A percentile compares a stretch with the other conserved stretches of the same genome.
Conservation (phyloP, 2,797 vertebrate genomes). For the Gymnopithys bicolor region DNA sequence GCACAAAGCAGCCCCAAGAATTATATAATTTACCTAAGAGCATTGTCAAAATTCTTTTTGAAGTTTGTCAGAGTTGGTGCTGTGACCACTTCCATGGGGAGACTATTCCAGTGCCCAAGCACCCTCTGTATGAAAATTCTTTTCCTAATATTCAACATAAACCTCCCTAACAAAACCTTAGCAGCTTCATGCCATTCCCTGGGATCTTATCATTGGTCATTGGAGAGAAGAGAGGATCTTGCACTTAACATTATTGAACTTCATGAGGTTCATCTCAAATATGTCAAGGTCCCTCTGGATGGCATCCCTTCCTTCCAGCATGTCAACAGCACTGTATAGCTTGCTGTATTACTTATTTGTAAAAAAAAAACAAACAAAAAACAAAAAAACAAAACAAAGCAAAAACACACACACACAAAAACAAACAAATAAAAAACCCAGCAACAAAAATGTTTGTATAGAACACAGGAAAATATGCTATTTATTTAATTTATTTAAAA, state of each 20-base stretch:
- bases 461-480: not conserved
- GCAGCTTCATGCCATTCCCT: not conserved
- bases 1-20: no score
- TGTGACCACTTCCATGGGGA: rapidly evolving
- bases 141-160: not conserved
- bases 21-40: not conserved
- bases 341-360: not conserved
- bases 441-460: not conserved
- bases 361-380: not conserved
- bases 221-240: not conserved
- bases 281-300: not conserved
- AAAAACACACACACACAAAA: no score
- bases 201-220: not conserved
- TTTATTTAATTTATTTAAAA: not conserved
- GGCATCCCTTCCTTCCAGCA: not conserved
- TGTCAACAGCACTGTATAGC: not conserved
- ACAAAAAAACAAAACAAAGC: not conserved
- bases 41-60: not conserved
- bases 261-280: not conserved
- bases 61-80: not conserved
- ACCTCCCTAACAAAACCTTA: not conserved
- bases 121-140: not conserved
- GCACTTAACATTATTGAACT: not conserved
- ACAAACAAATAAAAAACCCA: not conserved
- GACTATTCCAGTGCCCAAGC: not conserved